Conservation (phyloP, 1,140 invertebrate genomes). For the Neomicropteryx cornuta region DNA sequence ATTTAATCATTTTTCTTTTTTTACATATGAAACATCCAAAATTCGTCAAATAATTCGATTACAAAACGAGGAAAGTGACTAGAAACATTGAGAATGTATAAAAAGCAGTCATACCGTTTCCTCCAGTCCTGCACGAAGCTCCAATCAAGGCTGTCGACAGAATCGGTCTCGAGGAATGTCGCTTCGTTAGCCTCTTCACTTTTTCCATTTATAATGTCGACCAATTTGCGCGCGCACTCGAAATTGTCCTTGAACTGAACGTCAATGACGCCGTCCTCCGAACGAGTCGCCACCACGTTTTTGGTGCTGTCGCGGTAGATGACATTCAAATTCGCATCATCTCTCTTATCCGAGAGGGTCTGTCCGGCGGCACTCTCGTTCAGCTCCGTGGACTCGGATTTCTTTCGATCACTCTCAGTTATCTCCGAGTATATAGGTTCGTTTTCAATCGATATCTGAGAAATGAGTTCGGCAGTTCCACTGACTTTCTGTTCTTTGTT, state of each 20-base stretch:
- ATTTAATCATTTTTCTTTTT: no score
- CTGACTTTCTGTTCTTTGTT: slow-evolving; percentile 27
- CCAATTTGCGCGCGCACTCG: slow-evolving; percentile 44
- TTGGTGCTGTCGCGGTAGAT: slow-evolving; percentile 19
- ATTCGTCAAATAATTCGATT: no score
- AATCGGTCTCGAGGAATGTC: slow-evolving; percentile 31
- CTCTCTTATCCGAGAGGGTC: slow-evolving; percentile 8
- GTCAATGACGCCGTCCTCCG: slow-evolving; percentile 46
- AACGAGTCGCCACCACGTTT: slow-evolving; percentile 17
- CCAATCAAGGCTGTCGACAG: slow-evolving; percentile 49
- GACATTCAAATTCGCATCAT: slow-evolving; percentile 18
- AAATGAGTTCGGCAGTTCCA: slow-evolving; percentile 28
- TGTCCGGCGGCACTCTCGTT: slow-evolving; percentile 19
- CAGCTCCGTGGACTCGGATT: slow-evolving; percentile 10
- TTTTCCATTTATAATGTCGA: slow-evolving; percentile 41
- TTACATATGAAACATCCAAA: no score
- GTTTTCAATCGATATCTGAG: slow-evolving; percentile 28
- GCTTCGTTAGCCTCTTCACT: slow-evolving; percentile 30
- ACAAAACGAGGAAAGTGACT: no score
- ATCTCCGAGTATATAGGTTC: slow-evolving; percentile 38
- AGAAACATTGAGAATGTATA: no score
- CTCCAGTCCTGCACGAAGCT: slow-evolving; percentile 64
- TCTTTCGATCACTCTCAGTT: slow-evolving; percentile 17
- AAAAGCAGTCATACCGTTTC: slow-evolving; percentile 50
- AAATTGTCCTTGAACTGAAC: slow-evolving; percentile 54